Evolutionary conservation across 2,113 vertebrate species (phyloP).

Genomic region (Lepus americanus): DNA sequence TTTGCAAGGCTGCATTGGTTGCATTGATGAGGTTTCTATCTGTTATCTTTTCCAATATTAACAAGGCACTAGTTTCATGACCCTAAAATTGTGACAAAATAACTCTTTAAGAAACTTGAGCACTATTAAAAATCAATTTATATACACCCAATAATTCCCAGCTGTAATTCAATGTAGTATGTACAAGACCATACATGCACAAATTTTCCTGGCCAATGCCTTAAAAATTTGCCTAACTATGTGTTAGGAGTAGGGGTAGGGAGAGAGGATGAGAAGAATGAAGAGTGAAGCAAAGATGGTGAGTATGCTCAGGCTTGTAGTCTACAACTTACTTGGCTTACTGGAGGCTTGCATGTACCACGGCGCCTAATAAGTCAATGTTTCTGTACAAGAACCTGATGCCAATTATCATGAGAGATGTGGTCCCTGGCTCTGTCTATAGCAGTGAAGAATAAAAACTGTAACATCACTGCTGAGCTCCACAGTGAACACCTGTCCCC

Average conservation of each 20-base stretch:
- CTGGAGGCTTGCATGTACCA: background rate
- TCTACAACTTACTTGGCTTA: constrained; percentile 10
- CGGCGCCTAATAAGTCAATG: background rate
- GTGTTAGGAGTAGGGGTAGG: background rate
- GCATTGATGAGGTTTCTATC: constrained; percentile 99
- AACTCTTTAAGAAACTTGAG: constrained; percentile 68
- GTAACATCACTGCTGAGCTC: background rate
- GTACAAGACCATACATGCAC: background rate
- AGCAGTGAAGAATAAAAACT: constrained; percentile 1
- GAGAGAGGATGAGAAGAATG: constrained; percentile 29
- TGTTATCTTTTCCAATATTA: constrained; percentile 99
- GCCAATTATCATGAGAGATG: background rate
- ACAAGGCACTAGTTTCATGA: constrained; percentile 99
- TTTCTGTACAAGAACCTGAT: background rate
- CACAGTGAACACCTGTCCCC: background rate
- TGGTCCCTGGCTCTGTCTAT: background rate
- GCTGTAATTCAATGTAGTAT: background rate
- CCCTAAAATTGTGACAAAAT: constrained; percentile 89
- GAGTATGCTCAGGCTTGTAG: background rate
- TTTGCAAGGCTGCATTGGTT: constrained; percentile 98
- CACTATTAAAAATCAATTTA: constrained; percentile 53
- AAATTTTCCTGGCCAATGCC: background rate
- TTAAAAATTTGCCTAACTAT: background rate
- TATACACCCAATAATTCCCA: background rate
- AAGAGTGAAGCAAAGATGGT: background rate